These are phyloP conservation scores for Physeter macrocephalus DNA, from an alignment of 2,113 vertebrate species.

Conservation along the genomic window DNA sequence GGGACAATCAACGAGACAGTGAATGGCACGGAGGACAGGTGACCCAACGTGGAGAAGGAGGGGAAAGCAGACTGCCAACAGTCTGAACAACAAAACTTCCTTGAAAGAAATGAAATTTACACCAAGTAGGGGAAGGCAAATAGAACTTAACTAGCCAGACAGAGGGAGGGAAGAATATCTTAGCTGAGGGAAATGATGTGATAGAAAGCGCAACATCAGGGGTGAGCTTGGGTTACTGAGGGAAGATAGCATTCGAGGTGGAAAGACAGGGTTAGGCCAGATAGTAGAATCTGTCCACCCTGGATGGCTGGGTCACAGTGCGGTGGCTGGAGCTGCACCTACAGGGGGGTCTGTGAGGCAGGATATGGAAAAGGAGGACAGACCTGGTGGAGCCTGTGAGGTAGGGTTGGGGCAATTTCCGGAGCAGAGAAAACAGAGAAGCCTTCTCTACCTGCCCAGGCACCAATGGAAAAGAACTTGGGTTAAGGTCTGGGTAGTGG, in stretches of 20 bases:
- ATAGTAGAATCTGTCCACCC: background rate
- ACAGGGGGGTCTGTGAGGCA: no score
- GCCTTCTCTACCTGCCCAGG: background rate
- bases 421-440: background rate
- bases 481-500: no score
- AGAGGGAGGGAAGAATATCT: background rate
- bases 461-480: background rate
- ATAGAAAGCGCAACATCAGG: background rate
- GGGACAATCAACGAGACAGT: background rate
- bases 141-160: background rate
- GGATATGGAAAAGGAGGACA: background rate
- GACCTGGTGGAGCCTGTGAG: background rate
- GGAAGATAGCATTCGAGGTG: background rate
- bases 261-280: background rate
- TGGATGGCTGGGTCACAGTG: background rate
- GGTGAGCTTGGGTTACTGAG: background rate
- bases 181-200: background rate
- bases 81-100: background rate
- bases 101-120: background rate
- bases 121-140: background rate
- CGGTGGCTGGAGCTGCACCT: background rate
- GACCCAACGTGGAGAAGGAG: background rate
- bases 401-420: background rate
- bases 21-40: background rate
- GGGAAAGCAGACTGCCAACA: background rate